Conservation (phyloP, 2,113 vertebrate species). For the Dasypus novemcinctus region DNA sequence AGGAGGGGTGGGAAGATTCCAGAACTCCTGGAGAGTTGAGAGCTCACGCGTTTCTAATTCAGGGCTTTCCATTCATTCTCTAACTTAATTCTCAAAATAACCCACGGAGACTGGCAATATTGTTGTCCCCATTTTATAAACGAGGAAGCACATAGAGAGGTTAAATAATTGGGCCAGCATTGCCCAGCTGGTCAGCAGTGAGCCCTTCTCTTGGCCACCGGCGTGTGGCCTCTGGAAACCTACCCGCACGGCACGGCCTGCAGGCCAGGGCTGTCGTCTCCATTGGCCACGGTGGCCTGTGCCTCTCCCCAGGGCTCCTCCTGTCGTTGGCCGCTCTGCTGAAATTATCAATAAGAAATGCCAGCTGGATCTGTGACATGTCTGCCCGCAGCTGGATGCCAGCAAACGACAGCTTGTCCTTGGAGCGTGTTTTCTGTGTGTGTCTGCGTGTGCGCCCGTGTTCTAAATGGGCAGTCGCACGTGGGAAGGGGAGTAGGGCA, state of each 20-base stretch:
- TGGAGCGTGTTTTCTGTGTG: background rate
- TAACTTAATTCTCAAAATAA: background rate
- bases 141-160: background rate
- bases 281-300: background rate
- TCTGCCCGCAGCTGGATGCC: background rate
- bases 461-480: background rate
- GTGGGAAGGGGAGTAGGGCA: background rate
- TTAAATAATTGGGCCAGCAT: rapidly evolving
- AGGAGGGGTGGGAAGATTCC: background rate
- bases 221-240: background rate
- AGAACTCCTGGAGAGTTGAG: background rate
- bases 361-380: background rate
- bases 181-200: background rate
- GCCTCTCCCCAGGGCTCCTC: slow-evolving; percentile 1
- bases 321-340: background rate
- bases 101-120: background rate
- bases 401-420: background rate
- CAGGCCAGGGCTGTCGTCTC: background rate
- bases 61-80: background rate
- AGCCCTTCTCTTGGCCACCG: background rate
- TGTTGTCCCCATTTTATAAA: no score
- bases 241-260: background rate
- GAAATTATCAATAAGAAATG: background rate
- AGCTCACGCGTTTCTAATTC: rapidly evolving
- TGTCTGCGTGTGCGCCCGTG: background rate